These are phyloP conservation scores for Acrocephalus kingi DNA, from an alignment of 2,113 vertebrate species.

Conservation along the genomic window DNA sequence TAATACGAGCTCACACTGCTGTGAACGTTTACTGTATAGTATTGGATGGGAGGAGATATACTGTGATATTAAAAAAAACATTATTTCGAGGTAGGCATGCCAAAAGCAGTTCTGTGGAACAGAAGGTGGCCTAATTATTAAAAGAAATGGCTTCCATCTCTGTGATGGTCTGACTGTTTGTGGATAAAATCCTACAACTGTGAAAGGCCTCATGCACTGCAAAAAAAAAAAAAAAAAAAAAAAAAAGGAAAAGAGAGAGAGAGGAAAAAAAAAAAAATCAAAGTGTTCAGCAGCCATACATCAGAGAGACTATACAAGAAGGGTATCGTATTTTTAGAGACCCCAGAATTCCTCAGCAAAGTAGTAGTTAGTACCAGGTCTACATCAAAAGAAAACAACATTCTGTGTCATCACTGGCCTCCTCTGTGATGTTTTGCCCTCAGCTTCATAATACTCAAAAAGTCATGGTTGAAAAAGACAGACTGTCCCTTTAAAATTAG, in stretches of 20 bases:
- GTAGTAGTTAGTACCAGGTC: constrained; percentile 68
- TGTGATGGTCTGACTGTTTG: constrained; percentile 69
- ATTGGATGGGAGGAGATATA: not conserved
- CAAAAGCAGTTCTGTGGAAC: constrained; percentile 55
- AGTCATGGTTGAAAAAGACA: constrained; percentile 61
- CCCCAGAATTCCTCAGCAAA: constrained; percentile 72
- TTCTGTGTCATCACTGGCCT: constrained; percentile 53
- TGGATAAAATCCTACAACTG: constrained; percentile 70
- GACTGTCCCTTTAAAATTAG: constrained; percentile 80
- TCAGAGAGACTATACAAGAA: constrained; percentile 66
- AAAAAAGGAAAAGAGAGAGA: not conserved
- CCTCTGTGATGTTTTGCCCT: constrained; percentile 70
- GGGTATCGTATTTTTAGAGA: constrained; percentile 50
- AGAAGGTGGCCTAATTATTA: constrained; percentile 72
- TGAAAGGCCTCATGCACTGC: constrained; percentile 51
- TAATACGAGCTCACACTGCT: not conserved
- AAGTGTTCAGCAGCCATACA: constrained; percentile 59
- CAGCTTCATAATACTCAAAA: constrained; percentile 66
- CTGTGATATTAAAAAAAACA: not conserved
- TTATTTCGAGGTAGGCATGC: constrained; percentile 41
- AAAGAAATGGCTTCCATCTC: constrained; percentile 62
- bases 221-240: not conserved
- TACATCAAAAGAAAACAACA: constrained; percentile 72
- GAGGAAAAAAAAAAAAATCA: not conserved
- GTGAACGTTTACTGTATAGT: not conserved